These are phyloP conservation scores for Nannoperca obscura DNA, from an alignment of 2,797 vertebrate species.

Conservation along the genomic window DNA sequence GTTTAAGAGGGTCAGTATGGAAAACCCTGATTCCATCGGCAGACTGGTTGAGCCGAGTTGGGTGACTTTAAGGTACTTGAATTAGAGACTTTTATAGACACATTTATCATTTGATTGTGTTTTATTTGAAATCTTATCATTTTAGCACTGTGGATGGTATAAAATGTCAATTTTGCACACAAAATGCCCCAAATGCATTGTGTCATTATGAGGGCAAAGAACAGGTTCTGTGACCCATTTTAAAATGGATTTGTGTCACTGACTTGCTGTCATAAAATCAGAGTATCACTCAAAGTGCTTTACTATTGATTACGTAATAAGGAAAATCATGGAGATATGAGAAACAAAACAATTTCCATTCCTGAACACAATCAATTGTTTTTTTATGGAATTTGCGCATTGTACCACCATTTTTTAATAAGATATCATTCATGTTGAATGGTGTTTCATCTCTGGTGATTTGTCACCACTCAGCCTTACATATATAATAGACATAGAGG, in stretches of 20 bases:
- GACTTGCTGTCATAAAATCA: slow-evolving; percentile 34
- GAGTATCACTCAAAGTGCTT: slow-evolving; percentile 53
- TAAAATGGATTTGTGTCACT: slow-evolving; percentile 41
- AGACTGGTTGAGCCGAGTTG: slow-evolving; percentile 25
- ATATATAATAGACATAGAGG: slow-evolving; percentile 29
- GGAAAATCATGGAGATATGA: slow-evolving; percentile 26
- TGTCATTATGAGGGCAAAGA: slow-evolving; percentile 18
- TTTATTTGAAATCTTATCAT: slow-evolving; percentile 28
- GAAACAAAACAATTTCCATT: slow-evolving; percentile 41
- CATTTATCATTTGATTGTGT: slow-evolving; percentile 29
- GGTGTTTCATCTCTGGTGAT: slow-evolving; percentile 60
- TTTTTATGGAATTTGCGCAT: slow-evolving; percentile 37
- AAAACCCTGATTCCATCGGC: slow-evolving; percentile 42
- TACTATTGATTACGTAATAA: slow-evolving; percentile 29
- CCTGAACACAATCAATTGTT: slow-evolving; percentile 30
- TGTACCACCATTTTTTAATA: slow-evolving; percentile 46
- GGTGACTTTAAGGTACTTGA: slow-evolving; percentile 17
- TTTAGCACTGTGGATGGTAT: slow-evolving; percentile 15
- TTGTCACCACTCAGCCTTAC: slow-evolving; percentile 69
- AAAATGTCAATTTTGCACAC: not conserved
- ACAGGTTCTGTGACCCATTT: slow-evolving; percentile 41
- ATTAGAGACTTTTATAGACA: not conserved
- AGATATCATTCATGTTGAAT: slow-evolving; percentile 78
- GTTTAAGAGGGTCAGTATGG: slow-evolving; percentile 47
- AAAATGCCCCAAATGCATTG: slow-evolving; percentile 10